Base-by-base conservation (phyloP, 2,888 invertebrate genomes). In the Drosophila dives region DNA sequence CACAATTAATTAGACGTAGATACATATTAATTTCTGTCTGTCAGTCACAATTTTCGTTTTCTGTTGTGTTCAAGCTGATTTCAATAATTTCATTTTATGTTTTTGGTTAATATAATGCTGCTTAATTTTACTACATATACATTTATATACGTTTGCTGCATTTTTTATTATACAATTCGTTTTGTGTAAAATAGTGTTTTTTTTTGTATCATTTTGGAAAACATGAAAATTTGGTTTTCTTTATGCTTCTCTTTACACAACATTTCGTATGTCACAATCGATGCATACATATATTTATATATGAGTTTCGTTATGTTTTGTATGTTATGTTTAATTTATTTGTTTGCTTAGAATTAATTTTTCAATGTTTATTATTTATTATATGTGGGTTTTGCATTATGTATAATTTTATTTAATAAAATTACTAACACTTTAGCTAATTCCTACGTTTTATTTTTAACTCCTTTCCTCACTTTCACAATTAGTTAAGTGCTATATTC, bases 321-420 rank as follows among this genome's bases (percentile, higher is more conserved):
- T 32, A 34, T 54, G 20, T 64, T 45, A 29, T 64, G 23, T 64
- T 45, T 65, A 64, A 45, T 38, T 58, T 53, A 26, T 42, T 69
- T 67, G 55, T 53, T 45, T 69, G 55, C 62, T 78, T 80, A 67
- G 23, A 70, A 56, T 65, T 68, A 71, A 60, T 75, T 67, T 77
- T 83, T 79, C 66, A 60, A 72, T 77, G 64, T 68, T 77, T 72
- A 69, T 61, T 70, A 42, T 65, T 61, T 66, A 40, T 67, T 65
- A 42, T 76, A 70, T 66, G 71, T 78, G 74, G 69, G 79, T 73
- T 75, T 42, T 67, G 53, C 72, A 65, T 72, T 70, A 58, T 68
- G 59, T 83, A 81, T 90, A 88, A 90, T 91, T 90, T 90, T 91
- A 90, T 91, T 91, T 86, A 91, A 90, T 91, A 91, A 91, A 91